Evolutionary conservation across 2,797 vertebrate species (phyloP).

Genomic region (Moxostoma hubbsi): DNA sequence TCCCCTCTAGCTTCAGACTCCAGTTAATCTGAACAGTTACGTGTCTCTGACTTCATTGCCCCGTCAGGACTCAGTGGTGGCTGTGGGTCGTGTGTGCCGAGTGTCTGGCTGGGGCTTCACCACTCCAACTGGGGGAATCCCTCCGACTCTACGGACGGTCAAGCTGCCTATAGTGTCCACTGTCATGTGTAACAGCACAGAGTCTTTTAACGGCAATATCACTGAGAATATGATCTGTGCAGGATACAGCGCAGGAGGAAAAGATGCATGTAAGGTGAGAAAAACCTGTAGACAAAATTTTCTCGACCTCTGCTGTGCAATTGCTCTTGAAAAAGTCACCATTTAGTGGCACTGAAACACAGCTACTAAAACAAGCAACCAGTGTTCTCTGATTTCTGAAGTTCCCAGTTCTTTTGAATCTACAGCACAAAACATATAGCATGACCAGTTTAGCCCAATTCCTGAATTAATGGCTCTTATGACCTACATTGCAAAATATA

Average conservation of each 20-base stretch:
- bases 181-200: constrained; percentile 77
- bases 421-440: too few species aligned
- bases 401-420: too few species aligned
- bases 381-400: too few species aligned
- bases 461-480: too few species aligned
- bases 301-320: not conserved
- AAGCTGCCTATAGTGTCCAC: constrained; percentile 79
- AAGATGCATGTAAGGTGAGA: constrained; percentile 82
- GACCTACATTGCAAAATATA: too few species aligned
- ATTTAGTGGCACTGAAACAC: too few species aligned
- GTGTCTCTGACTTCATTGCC: constrained; percentile 79
- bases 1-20: constrained; percentile 73
- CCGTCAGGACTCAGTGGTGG: constrained; percentile 63
- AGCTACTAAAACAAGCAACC: too few species aligned
- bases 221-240: constrained; percentile 85
- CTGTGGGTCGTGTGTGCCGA: constrained; percentile 75
- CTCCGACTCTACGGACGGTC: constrained; percentile 76
- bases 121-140: constrained; percentile 66
- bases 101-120: constrained; percentile 86
- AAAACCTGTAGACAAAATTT: not conserved
- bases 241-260: constrained; percentile 77
- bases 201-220: constrained; percentile 77
- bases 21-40: constrained; percentile 73
- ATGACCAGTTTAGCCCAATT: too few species aligned
- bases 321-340: not conserved